Conservation (phyloP, 1,140 invertebrate genomes). For the Glossosoma conforme region DNA sequence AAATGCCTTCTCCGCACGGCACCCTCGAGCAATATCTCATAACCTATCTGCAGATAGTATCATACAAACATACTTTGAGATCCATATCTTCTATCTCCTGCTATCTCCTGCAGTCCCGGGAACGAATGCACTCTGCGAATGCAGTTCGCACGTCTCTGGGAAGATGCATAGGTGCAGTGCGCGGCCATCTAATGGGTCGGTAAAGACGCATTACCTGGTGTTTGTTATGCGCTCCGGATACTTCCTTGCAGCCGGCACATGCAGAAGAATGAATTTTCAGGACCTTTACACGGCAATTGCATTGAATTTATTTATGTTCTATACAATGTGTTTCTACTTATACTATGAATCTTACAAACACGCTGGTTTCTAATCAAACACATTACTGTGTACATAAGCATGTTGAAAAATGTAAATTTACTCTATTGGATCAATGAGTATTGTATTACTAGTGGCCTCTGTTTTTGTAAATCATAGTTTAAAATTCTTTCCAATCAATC, state of each 20-base stretch:
- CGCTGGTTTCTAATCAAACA: too few species aligned
- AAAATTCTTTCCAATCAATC: too few species aligned
- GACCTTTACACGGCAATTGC: background rate
- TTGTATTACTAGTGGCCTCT: too few species aligned
- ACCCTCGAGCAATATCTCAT: slow-evolving; percentile 21
- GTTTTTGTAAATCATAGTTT: too few species aligned
- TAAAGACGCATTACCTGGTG: slow-evolving; percentile 5
- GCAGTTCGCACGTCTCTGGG: slow-evolving; percentile 27
- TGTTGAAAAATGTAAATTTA: too few species aligned
- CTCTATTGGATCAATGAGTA: too few species aligned
- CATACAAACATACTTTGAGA: slow-evolving; percentile 11
- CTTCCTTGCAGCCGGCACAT: background rate
- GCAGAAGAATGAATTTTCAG: too few species aligned
- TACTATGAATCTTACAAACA: too few species aligned
- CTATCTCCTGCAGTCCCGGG: slow-evolving; percentile 11
- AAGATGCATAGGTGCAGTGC: slow-evolving; percentile 18
- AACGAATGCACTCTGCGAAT: slow-evolving; percentile 17
- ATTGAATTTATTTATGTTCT: too few species aligned
- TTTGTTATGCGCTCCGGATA: slow-evolving; percentile 1
- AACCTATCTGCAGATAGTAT: slow-evolving; percentile 25
- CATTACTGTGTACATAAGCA: too few species aligned
- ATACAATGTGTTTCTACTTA: too few species aligned
- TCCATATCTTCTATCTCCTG: slow-evolving; percentile 20
- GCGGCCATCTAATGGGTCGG: slow-evolving; percentile 6
- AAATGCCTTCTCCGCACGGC: slow-evolving; percentile 10